Percentiles rank a stretch among this genome's conserved stretches.
phyloP scores from a whole-genome alignment of 2,797 vertebrate species.

The Cyclura pinguis region DNA sequence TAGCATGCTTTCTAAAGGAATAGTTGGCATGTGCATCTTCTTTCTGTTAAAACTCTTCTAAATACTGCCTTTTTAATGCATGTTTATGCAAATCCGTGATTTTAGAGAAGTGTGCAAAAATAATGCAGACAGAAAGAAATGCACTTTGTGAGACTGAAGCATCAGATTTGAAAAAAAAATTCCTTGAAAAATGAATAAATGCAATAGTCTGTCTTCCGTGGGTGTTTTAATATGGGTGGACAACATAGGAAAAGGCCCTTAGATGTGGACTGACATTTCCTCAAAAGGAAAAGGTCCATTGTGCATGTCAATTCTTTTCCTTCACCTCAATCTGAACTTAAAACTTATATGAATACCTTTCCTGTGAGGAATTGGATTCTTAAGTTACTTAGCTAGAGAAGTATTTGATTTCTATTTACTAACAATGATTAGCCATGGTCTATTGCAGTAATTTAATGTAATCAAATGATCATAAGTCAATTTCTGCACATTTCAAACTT shows the following conservation, averaged over 20 bases:
- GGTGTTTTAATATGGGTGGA: not conserved
- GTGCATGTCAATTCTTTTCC: not conserved
- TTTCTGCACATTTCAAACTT: not conserved
- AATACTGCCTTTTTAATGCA: conserved; percentile 1
- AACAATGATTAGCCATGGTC: not conserved
- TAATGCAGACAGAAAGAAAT: not conserved
- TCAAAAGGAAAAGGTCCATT: not conserved
- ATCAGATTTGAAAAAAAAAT: not conserved
- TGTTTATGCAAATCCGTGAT: not conserved
- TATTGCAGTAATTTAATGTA: not conserved
- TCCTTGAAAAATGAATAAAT: not conserved
- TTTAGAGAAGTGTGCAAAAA: not conserved
- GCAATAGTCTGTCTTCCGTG: not conserved
- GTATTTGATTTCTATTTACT: not conserved
- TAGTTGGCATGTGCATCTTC: not conserved
- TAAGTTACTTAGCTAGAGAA: conserved; percentile 41
- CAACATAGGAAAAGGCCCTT: not conserved
- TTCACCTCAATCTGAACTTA: not conserved
- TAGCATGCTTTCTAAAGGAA: not conserved
- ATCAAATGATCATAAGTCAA: not conserved
- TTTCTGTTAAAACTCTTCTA: not conserved
- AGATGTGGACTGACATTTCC: not conserved
- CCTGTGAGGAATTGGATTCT: not conserved
- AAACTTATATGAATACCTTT: not conserved
- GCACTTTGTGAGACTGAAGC: not conserved